Evolutionary conservation across 1,140 invertebrate species (phyloP).

Genomic region (Drosophila murphyi): DNA sequence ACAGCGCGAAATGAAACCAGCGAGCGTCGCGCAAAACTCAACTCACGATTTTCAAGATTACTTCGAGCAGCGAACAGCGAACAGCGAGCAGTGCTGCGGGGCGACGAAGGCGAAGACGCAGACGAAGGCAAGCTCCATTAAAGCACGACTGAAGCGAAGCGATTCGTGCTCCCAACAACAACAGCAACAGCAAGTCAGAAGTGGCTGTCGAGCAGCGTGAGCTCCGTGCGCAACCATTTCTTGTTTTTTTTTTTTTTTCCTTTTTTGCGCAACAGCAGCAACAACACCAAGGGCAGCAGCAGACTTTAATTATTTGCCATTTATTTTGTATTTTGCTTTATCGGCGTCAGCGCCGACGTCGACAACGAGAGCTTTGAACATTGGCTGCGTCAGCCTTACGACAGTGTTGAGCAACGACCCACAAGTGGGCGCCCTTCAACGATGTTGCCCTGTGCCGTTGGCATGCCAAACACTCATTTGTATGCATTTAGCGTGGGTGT

Average conservation of each 20-base stretch:
- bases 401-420: conserved; percentile 45
- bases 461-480: conserved; percentile 56
- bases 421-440: conserved; percentile 8
- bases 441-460: conserved; percentile 16
- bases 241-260: conserved; percentile 42
- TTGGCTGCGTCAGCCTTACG: conserved; percentile 35
- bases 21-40: conserved; percentile 57
- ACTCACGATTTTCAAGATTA: conserved; percentile 77
- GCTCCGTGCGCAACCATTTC: conserved; percentile 43
- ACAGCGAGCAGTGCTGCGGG: not conserved
- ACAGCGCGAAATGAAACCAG: conserved; percentile 44
- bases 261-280: conserved; percentile 41
- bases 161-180: conserved; percentile 28
- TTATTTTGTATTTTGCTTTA: conserved; percentile 22
- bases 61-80: conserved; percentile 42
- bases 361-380: conserved; percentile 9
- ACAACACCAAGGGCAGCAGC: not conserved
- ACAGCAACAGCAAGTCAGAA: conserved; percentile 8
- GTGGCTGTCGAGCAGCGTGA: conserved; percentile 47
- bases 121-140: conserved; percentile 49
- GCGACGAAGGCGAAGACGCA: conserved; percentile 12
- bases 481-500: conserved; percentile 58
- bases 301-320: conserved; percentile 39
- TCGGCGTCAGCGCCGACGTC: conserved; percentile 25
- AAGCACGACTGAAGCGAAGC: conserved; percentile 46